phyloP scores from a whole-genome alignment of 2,797 vertebrate genomes.

The Coregonus sp. region DNA sequence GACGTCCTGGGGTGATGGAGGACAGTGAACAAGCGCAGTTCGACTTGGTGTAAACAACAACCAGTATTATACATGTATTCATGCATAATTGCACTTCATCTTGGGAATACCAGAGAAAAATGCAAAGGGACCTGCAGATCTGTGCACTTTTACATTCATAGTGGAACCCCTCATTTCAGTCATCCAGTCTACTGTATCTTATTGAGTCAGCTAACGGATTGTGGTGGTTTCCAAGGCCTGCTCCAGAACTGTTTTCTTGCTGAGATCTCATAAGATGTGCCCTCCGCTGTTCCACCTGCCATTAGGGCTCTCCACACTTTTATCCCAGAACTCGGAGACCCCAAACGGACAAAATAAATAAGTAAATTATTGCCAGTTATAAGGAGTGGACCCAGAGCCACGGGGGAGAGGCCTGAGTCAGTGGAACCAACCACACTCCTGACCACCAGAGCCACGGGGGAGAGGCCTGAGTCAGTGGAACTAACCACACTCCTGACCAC shows the following conservation, averaged over 20 bases:
- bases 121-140: not conserved
- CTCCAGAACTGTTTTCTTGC: constrained; percentile 73
- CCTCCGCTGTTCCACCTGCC: constrained; percentile 73
- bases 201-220: not conserved
- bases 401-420: constrained; percentile 74
- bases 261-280: constrained; percentile 72
- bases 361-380: constrained; percentile 83
- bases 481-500: constrained; percentile 81
- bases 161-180: not conserved
- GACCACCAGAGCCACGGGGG: constrained; percentile 76
- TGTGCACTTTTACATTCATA: not conserved
- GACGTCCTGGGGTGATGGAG: too few species aligned
- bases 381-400: constrained; percentile 76
- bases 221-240: not conserved
- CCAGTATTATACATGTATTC: not conserved
- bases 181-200: not conserved
- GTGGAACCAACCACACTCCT: constrained; percentile 78
- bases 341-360: constrained; percentile 81
- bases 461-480: constrained; percentile 75
- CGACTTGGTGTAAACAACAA: not conserved
- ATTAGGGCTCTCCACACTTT: constrained; percentile 77
- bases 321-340: constrained; percentile 79
- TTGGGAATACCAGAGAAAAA: not conserved
- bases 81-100: not conserved
- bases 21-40: not conserved